These are phyloP conservation scores for Halcyon senegalensis DNA, from an alignment of 2,113 vertebrate species.

Conservation along the genomic window DNA sequence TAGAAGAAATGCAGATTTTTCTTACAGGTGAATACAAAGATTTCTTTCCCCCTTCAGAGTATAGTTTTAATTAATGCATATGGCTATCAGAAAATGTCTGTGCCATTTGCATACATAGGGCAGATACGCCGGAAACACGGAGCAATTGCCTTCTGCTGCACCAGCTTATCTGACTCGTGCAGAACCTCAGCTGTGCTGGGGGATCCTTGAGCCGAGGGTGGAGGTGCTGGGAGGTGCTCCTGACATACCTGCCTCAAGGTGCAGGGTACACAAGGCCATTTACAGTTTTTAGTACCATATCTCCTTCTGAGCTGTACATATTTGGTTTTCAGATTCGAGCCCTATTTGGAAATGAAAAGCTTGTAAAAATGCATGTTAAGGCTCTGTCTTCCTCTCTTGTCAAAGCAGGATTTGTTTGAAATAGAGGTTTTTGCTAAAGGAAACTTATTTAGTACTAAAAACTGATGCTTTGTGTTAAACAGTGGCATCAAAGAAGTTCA, in stretches of 20 bases:
- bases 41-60: not conserved
- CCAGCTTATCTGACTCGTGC: not conserved
- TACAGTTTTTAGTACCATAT: not conserved
- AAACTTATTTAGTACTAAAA: not conserved
- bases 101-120: accelerated
- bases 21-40: not conserved
- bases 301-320: not conserved
- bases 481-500: not conserved
- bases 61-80: not conserved
- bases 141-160: not conserved
- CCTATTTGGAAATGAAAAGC: not conserved
- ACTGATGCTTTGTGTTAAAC: not conserved
- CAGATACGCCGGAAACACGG: accelerated
- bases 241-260: accelerated
- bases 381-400: not conserved
- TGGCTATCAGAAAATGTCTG: not conserved
- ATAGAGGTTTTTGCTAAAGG: not conserved
- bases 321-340: not conserved
- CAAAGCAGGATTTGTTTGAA: not conserved
- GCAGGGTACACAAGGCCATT: accelerated
- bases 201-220: accelerated
- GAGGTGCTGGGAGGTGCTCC: not conserved
- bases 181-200: not conserved
- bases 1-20: not conserved
- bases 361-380: accelerated